Conservation (phyloP, 2,797 vertebrate species). For the Rhynchotus rufescens region DNA sequence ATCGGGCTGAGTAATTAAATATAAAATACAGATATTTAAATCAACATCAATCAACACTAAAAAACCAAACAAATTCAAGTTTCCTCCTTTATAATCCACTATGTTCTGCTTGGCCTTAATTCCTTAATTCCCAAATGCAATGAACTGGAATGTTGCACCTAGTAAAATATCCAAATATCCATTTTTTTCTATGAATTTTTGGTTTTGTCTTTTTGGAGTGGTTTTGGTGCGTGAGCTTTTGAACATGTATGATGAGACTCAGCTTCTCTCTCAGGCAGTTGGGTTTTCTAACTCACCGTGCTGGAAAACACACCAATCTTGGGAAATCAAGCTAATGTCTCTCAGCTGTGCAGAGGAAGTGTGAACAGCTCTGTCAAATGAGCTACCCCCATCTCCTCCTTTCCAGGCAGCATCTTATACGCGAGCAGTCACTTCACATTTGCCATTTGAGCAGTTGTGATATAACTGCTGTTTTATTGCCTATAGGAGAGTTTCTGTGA, state of each 20-base stretch:
- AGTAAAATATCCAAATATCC: neutral
- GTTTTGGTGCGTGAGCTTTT: conserved; percentile 64
- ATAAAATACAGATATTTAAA: neutral
- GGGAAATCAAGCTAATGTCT: conserved; percentile 81
- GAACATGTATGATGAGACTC: conserved; percentile 68
- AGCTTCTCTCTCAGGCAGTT: conserved; percentile 55
- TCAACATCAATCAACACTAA: neutral
- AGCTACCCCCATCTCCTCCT: conserved; percentile 69
- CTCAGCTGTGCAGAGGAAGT: conserved; percentile 79
- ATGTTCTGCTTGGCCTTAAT: neutral
- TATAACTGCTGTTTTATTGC: conserved; percentile 75
- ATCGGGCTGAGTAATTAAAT: neutral
- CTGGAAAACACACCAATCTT: conserved; percentile 73
- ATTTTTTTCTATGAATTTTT: conserved; percentile 35
- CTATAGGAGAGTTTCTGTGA: conserved; percentile 75
- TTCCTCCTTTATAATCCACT: neutral
- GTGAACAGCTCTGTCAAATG: conserved; percentile 85
- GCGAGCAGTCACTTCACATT: conserved; percentile 82
- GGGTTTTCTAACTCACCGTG: conserved; percentile 26
- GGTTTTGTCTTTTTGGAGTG: neutral
- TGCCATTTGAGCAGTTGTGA: conserved; percentile 74
- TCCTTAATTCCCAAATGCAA: neutral
- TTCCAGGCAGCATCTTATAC: conserved; percentile 70
- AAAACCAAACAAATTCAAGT: neutral
- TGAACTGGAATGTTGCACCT: neutral